Percentiles rank a stretch among this genome's conserved stretches.
Evolutionary conservation across 2,888 invertebrate species (phyloP).

Genomic region (Sinohyriopsis cumingii): DNA sequence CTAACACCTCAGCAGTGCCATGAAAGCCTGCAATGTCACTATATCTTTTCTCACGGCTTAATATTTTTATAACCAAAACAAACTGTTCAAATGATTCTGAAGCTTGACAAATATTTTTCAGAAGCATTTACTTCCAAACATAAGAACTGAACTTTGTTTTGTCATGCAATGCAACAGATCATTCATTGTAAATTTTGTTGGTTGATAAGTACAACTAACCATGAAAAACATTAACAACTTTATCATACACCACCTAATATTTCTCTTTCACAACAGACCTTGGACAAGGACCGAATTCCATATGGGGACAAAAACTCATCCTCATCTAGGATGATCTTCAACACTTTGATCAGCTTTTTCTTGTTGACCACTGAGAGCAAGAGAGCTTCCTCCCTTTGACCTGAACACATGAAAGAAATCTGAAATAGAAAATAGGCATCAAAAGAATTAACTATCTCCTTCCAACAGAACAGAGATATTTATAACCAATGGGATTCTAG

Average conservation of each 20-base stretch:
- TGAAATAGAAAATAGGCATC: constrained; percentile 18
- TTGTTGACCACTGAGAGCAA: constrained; percentile 62
- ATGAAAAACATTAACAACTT: too few relatives aligned
- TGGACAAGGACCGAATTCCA: constrained; percentile 71
- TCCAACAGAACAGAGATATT: not conserved
- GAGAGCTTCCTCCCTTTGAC: constrained; percentile 40
- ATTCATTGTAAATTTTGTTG: too few relatives aligned
- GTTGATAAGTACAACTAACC: too few relatives aligned
- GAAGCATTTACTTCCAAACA: too few relatives aligned
- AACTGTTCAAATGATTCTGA: not conserved
- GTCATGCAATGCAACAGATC: too few relatives aligned
- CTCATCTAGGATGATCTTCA: constrained; percentile 67
- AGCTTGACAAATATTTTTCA: not conserved
- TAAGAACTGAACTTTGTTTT: too few relatives aligned
- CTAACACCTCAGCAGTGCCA: too few relatives aligned
- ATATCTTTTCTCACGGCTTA: not conserved
- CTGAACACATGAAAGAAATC: constrained; percentile 61
- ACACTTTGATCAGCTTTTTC: constrained; percentile 59
- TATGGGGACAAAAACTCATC: constrained; percentile 69
- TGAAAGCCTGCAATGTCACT: too few relatives aligned
- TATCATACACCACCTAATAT: not conserved
- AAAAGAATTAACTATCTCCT: not conserved
- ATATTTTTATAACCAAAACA: not conserved
- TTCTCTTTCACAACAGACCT: constrained; percentile 44
- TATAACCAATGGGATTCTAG: not conserved